Conservation (phyloP, 2,797 vertebrate species). For the Syngnathus acus region DNA sequence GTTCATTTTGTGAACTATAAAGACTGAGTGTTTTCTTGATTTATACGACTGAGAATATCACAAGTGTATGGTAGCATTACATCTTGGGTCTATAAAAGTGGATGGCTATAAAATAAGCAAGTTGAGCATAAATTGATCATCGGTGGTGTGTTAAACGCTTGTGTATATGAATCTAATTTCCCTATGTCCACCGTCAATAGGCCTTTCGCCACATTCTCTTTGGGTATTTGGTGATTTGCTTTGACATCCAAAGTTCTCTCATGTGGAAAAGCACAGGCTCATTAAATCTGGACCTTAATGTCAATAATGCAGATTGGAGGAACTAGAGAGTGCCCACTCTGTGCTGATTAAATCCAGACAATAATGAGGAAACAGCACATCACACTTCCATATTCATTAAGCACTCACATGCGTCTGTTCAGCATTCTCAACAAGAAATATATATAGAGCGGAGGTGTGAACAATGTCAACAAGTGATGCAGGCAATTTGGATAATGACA, state of each 20-base stretch:
- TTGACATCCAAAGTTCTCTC: not conserved
- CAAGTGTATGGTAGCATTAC: not conserved
- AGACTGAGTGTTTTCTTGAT: not conserved
- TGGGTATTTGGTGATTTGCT: not conserved
- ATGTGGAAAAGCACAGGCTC: not conserved
- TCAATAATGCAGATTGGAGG: conserved; percentile 50
- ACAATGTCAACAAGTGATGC: conserved; percentile 32
- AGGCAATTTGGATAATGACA: conserved; percentile 39
- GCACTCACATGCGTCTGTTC: conserved; percentile 44
- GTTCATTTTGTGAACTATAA: not conserved
- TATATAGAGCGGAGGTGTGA: conserved; percentile 33
- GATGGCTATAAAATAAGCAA: not conserved
- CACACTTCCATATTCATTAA: conserved; percentile 50
- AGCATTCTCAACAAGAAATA: conserved; percentile 39
- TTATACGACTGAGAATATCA: not conserved
- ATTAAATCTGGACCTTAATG: conserved; percentile 13
- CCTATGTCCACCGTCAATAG: not conserved
- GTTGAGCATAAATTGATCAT: not conserved
- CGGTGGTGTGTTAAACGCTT: not conserved
- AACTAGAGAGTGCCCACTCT: conserved; percentile 45
- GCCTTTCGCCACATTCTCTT: not conserved
- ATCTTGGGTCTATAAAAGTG: not conserved
- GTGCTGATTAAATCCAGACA: conserved; percentile 56
- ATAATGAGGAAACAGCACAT: conserved; percentile 46
- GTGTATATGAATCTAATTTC: not conserved